A percentile compares a stretch with the other conserved stretches of the same genome.
These are phyloP conservation scores for Sisyra nigra DNA, from an alignment of 2,888 invertebrate species.

Conservation along the genomic window DNA sequence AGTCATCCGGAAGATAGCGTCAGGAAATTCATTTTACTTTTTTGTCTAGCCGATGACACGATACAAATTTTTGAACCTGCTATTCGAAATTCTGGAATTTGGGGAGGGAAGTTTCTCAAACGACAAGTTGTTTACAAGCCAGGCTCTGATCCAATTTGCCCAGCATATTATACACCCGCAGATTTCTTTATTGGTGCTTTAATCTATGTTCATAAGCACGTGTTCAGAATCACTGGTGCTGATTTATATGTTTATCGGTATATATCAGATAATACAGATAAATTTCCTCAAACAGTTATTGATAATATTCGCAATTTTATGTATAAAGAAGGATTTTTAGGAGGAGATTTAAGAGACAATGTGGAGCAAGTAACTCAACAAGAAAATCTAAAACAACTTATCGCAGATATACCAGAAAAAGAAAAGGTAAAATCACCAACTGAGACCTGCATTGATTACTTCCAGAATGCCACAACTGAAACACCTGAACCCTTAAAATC, in stretches of 20 bases:
- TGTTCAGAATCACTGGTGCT: slow-evolving; percentile 60
- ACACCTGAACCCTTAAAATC: no score
- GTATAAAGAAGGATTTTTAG: no score
- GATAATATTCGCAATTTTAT: no score
- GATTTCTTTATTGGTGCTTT: slow-evolving; percentile 65
- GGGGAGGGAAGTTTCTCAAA: slow-evolving; percentile 58
- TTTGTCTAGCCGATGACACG: slow-evolving; percentile 58
- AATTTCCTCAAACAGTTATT: slow-evolving; percentile 33
- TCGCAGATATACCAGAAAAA: no score
- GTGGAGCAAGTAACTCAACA: no score
- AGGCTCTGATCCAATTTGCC: slow-evolving; percentile 47
- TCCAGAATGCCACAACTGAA: no score
- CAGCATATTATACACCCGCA: slow-evolving; percentile 58
- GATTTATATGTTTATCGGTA: slow-evolving; percentile 66
- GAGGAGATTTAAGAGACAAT: no score
- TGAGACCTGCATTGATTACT: no score
- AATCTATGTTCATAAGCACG: slow-evolving; percentile 55
- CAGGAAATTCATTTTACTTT: slow-evolving; percentile 59
- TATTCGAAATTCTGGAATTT: slow-evolving; percentile 51
- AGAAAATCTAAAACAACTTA: no score
- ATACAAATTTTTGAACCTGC: slow-evolving; percentile 57
- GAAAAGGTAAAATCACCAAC: no score
- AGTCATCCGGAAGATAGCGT: slow-evolving; percentile 62
- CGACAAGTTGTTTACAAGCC: slow-evolving; percentile 51
- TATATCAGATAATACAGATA: slow-evolving; percentile 52